Conservation (phyloP, 2,888 invertebrate genomes). For the Pantelozetes paolii region DNA sequence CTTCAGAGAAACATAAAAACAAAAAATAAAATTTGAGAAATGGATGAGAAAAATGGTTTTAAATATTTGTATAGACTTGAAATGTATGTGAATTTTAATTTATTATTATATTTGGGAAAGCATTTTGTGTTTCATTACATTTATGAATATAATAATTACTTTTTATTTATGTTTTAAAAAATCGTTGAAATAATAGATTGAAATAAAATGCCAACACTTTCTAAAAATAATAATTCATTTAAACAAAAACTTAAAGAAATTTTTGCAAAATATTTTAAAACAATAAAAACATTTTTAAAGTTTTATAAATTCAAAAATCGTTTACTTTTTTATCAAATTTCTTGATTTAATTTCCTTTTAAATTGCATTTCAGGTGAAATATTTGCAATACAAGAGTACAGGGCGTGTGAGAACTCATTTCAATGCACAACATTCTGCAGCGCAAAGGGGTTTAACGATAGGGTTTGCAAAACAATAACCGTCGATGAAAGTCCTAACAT, state of each 20-base stretch:
- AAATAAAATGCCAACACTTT: too few species aligned
- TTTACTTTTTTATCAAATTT: too few species aligned
- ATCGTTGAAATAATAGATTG: too few species aligned
- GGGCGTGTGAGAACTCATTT: conserved; percentile 41
- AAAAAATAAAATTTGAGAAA: background rate
- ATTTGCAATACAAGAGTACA: conserved; percentile 39
- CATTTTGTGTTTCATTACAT: background rate
- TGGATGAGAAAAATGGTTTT: background rate
- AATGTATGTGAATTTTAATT: background rate
- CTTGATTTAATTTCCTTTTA: too few species aligned
- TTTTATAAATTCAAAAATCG: too few species aligned
- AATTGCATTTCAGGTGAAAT: conserved; percentile 5
- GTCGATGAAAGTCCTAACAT: conserved; percentile 41
- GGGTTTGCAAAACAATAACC: conserved; percentile 41
- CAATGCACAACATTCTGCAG: conserved; percentile 40
- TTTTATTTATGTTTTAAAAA: too few species aligned
- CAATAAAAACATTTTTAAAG: too few species aligned
- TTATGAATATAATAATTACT: background rate
- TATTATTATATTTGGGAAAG: background rate
- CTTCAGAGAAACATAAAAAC: background rate
- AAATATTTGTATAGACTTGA: background rate
- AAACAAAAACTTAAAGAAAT: too few species aligned
- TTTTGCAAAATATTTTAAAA: too few species aligned
- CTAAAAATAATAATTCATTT: too few species aligned
- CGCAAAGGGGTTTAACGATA: conserved; percentile 40